Evolutionary conservation across 2,797 vertebrate species (phyloP), one percentile per base, ranked within the genome.

Genomic region (Arnoldichthys spilopterus): DNA sequence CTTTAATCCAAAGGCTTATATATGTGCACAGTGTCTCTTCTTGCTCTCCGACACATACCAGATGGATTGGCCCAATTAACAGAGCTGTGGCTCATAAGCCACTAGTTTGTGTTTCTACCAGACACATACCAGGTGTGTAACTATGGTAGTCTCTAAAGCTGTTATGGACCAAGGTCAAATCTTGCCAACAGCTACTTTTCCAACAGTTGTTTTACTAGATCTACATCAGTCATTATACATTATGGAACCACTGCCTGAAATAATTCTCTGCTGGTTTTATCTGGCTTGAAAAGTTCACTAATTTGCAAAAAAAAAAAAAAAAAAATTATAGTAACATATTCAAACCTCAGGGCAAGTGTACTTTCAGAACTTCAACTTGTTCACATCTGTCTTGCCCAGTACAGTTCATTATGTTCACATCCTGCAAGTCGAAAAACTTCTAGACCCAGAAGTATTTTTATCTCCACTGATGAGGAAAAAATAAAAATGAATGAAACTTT

Each of bases 81-180:
- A 62, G 59, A 62, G 30, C 53, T 56, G 53, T 53, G 51, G 6
- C n/a, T n/a, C 51, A 53, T 12, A 67, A 12, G 40, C 20, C 54
- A 32, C 11, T 16, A 18, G 32, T 30, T 69, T 58, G 9, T 15
- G 3, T 37, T 64, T 67, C 18, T 51, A 22, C 22, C 47, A 64
- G 49, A 40, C 18, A 24, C 22, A 59, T 68, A 45, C 43, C 37
- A 73, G 63, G 63, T 74, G 51, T 66, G 20, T 51, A 68, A 12
- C 53, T 34, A 70, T 49, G 43, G 62, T 62, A 67, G 28, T 32
- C 47, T n/a, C 47, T 2, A 20, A 51, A 20, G n/a, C 53, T 32
- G 43, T 66, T 47, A 20, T 18, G 9, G 64, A 30, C 64, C 26
- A 8, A 62, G 78, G 78, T 80, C 72, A 75, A 75, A 75, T 53